These are phyloP conservation scores for Vipera ursinii DNA, from an alignment of 2,797 vertebrate genomes.

Conservation along the genomic window DNA sequence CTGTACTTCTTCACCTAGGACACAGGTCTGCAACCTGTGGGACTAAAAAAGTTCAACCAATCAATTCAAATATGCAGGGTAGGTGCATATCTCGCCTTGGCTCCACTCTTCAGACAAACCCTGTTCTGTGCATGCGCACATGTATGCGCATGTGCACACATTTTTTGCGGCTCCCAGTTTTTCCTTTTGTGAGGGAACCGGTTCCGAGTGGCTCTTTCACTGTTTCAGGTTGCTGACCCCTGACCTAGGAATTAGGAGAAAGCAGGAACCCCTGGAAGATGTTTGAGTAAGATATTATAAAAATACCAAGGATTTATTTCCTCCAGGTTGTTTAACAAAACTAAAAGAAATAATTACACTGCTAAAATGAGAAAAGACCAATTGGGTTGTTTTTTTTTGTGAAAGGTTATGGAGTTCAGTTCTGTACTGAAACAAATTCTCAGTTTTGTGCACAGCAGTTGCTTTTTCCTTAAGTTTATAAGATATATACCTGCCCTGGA, in stretches of 20 bases:
- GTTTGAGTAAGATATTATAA: background rate
- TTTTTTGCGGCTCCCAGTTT: no score
- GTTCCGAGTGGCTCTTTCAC: no score
- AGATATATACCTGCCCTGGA: background rate
- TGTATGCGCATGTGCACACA: no score
- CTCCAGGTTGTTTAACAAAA: background rate
- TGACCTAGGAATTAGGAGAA: background rate
- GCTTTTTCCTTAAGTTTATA: background rate
- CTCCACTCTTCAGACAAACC: no score
- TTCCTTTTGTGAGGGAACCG: no score
- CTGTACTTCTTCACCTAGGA: background rate
- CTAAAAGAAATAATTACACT: background rate
- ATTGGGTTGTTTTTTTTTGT: background rate
- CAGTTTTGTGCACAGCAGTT: background rate
- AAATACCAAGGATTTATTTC: background rate
- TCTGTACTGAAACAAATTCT: background rate
- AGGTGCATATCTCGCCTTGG: no score
- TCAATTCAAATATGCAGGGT: no score
- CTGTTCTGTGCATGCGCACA: no score
- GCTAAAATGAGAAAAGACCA: background rate
- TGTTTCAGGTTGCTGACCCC: no score
- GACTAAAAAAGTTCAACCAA: no score
- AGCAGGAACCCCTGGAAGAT: background rate
- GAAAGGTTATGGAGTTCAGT: background rate
- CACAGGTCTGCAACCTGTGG: no score